A percentile compares a stretch with the other conserved stretches of the same genome.
Evolutionary conservation across 2,888 invertebrate genomes (phyloP).

Genomic region (Drosophila trichaetosa): DNA sequence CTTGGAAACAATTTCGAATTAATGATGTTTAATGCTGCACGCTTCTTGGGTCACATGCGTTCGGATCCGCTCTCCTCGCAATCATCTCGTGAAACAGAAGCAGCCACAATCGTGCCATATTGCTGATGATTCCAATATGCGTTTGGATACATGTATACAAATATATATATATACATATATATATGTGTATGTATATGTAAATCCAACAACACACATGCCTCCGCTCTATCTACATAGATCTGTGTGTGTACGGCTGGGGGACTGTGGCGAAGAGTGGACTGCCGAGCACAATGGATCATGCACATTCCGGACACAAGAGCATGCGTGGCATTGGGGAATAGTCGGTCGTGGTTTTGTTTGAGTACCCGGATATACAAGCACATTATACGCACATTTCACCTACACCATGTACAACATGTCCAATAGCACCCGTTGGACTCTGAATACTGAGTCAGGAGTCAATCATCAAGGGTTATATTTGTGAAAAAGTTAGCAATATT

Average conservation of each 20-base stretch:
- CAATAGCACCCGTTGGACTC: not conserved
- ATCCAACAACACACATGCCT: slow-evolving; percentile 1
- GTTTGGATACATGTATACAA: slow-evolving; percentile 25
- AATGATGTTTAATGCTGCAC: slow-evolving; percentile 70
- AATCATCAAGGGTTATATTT: not conserved
- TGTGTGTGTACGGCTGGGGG: not conserved
- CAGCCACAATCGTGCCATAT: slow-evolving; percentile 50
- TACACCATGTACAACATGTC: not conserved
- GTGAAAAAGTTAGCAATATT: not conserved
- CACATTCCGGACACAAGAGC: slow-evolving; percentile 39
- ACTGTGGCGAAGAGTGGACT: not conserved
- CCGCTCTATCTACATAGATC: not conserved
- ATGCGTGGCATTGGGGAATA: slow-evolving; percentile 36
- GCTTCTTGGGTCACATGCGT: slow-evolving; percentile 63
- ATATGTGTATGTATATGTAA: not conserved
- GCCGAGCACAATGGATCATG: slow-evolving; percentile 22
- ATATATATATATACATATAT: not conserved
- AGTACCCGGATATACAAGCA: not conserved
- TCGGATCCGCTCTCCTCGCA: slow-evolving; percentile 21
- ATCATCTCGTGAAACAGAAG: slow-evolving; percentile 46
- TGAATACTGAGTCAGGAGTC: not conserved
- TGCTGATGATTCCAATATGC: slow-evolving; percentile 54
- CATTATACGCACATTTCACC: not conserved
- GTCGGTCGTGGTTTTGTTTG: slow-evolving; percentile 15
- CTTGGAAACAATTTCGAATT: slow-evolving; percentile 65